Evolutionary conservation across 1,140 invertebrate genomes (phyloP).

Genomic region (Drosophila triauraria): DNA sequence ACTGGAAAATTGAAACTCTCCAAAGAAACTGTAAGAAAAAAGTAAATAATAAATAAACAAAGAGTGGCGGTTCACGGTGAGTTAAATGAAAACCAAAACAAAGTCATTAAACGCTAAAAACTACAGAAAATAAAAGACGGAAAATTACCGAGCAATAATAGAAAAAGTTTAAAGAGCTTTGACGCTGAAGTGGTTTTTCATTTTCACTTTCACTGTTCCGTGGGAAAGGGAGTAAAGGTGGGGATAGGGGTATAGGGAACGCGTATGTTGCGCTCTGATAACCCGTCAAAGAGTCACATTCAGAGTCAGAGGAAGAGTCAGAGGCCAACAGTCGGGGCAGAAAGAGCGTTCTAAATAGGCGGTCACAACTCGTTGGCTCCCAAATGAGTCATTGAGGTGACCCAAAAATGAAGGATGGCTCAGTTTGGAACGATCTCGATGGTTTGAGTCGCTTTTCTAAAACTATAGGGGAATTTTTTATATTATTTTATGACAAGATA

Average conservation of each 20-base stretch:
- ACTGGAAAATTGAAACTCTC: constrained; percentile 31
- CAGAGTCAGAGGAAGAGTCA: not conserved
- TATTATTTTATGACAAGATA: too few relatives aligned
- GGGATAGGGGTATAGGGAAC: not conserved
- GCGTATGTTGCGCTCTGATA: constrained; percentile 42
- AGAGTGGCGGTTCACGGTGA: constrained; percentile 28
- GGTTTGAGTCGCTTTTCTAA: not conserved
- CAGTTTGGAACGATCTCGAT: not conserved
- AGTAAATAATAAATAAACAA: too few relatives aligned
- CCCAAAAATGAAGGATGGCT: constrained; percentile 9
- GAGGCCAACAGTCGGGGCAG: not conserved
- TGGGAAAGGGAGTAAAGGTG: constrained; percentile 16
- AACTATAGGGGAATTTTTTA: too few relatives aligned
- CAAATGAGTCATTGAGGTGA: constrained; percentile 39
- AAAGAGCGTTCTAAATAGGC: constrained; percentile 28
- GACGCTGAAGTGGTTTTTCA: constrained; percentile 8
- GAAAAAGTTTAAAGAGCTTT: constrained; percentile 28
- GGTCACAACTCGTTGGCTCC: constrained; percentile 25
- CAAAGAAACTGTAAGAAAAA: not conserved
- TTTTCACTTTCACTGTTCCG: constrained; percentile 73
- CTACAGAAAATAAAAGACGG: constrained; percentile 45
- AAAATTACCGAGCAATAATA: constrained; percentile 67
- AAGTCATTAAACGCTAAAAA: constrained; percentile 55
- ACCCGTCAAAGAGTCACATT: constrained; percentile 1
- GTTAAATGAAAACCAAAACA: constrained; percentile 72